Evolutionary conservation across 2,888 invertebrate genomes (phyloP), one percentile per base, ranked within the genome.

Genomic region (Melanargia galathea): DNA sequence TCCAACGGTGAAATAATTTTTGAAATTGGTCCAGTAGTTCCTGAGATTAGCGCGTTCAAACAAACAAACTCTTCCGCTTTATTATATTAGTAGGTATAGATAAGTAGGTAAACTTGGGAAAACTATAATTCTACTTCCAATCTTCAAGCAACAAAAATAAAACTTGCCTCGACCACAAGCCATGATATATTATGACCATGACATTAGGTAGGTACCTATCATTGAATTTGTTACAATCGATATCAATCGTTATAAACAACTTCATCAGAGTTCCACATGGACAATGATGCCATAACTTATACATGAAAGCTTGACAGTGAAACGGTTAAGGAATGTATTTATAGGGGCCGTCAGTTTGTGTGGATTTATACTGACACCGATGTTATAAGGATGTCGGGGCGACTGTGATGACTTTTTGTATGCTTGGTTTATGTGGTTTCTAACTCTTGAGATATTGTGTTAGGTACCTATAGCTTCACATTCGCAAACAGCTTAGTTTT

Each of bases 111-210:
- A n/a, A n/a, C n/a, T n/a, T n/a, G n/a, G n/a, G n/a, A n/a, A n/a
- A n/a, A n/a, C n/a, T n/a, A n/a, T n/a, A n/a, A n/a, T n/a, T 46
- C 24, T 46, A 10, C 11, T 22, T 46, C 22, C 20, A 3, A 45
- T 45, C 22, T 49, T 26, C 48, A 26, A 49, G 48, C 22, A 49
- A 49, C 26, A 49, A 49, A 40, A 49, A 46, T 20, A 26, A 24
- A 24, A 26, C 48, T n/a, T 26, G 26, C n/a, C 26, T n/a, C 5
- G 8, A 49, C 10, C 7, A 24, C 22, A n/a, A 40, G 40, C 22
- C 30, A 10, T 16, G 16, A 49, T 49, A 30, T 30, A 30, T 18
- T 30, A 49, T 49, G 26, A 24, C 48, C 48, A 48, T 24, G 48
- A 24, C 18, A 26, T 18, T n/a, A n/a, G n/a, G n/a, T n/a, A n/a